These are phyloP conservation scores for Listronotus bonariensis DNA, from an alignment of 1,140 invertebrate species.

Conservation along the genomic window DNA sequence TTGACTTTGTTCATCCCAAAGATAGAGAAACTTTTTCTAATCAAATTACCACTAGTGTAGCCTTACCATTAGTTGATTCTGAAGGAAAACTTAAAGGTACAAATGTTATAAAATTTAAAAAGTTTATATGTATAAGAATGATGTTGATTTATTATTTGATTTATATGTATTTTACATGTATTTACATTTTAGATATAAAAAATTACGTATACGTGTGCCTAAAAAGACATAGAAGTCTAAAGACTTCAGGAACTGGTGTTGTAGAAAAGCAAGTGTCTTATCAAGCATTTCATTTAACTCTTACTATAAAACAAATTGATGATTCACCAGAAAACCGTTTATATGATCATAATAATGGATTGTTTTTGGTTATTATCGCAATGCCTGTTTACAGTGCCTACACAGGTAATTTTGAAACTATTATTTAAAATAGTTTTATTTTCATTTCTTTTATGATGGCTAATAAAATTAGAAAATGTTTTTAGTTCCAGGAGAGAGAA, in stretches of 20 bases:
- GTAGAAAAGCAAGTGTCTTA: constrained; percentile 66
- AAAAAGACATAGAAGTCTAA: constrained; percentile 61
- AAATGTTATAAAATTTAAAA: background rate
- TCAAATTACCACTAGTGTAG: constrained; percentile 61
- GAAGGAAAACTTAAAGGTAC: constrained; percentile 51
- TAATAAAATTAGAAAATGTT: background rate
- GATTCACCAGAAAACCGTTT: constrained; percentile 52
- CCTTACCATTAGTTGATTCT: constrained; percentile 58
- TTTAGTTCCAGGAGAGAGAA: constrained; percentile 67
- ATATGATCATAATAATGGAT: constrained; percentile 58
- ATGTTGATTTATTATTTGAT: background rate
- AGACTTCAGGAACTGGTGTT: constrained; percentile 63
- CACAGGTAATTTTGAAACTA: constrained; percentile 63
- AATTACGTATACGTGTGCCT: constrained; percentile 59
- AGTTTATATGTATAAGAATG: background rate
- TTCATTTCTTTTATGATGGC: too few species aligned
- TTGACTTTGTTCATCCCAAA: constrained; percentile 82
- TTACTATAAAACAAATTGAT: constrained; percentile 67
- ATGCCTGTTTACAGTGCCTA: constrained; percentile 75
- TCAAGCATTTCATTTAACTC: constrained; percentile 73
- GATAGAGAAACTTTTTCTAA: constrained; percentile 64
- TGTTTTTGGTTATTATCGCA: constrained; percentile 73
- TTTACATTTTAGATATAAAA: constrained; percentile 46
- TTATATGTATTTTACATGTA: too few species aligned
- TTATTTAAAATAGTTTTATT: background rate